Percentiles rank a stretch among this genome's conserved stretches.
These are phyloP conservation scores for Theristus sp. DNA, from an alignment of 2,888 invertebrate species.

Conservation along the genomic window DNA sequence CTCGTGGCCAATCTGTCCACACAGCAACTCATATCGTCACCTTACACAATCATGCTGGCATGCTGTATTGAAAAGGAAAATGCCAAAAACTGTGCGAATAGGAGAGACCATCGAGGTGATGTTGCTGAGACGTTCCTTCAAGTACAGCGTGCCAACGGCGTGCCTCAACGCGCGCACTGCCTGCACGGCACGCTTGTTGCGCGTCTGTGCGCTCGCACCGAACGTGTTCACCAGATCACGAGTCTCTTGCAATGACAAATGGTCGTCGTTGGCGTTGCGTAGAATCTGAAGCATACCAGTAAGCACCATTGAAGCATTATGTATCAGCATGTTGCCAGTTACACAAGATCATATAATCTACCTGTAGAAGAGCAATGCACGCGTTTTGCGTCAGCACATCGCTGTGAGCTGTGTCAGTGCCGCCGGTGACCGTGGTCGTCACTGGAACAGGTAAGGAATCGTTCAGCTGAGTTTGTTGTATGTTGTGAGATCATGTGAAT, in stretches of 20 bases:
- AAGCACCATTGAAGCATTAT: too few species aligned
- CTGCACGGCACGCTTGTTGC: not conserved
- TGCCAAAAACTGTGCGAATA: not conserved
- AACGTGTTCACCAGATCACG: not conserved
- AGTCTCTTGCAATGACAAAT: not conserved
- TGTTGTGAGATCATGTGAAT: too few species aligned
- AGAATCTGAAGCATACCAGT: not conserved
- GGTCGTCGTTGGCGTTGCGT: not conserved
- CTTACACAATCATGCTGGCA: not conserved
- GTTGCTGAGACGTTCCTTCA: not conserved
- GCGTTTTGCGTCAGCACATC: too few species aligned
- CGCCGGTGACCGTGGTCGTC: too few species aligned
- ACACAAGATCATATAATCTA: too few species aligned
- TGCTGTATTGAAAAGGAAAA: not conserved
- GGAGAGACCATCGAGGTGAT: not conserved
- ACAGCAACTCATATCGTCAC: too few species aligned
- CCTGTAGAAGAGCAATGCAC: too few species aligned
- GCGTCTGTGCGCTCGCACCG: not conserved
- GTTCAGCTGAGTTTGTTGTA: too few species aligned
- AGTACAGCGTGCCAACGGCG: not conserved
- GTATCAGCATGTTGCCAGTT: too few species aligned
- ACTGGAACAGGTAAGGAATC: too few species aligned
- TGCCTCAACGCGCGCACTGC: not conserved
- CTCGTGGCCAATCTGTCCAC: not conserved
- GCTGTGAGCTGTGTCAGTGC: too few species aligned